phyloP scores from a whole-genome alignment of 1,140 invertebrate species.

The Zaprionus lachaisei region DNA sequence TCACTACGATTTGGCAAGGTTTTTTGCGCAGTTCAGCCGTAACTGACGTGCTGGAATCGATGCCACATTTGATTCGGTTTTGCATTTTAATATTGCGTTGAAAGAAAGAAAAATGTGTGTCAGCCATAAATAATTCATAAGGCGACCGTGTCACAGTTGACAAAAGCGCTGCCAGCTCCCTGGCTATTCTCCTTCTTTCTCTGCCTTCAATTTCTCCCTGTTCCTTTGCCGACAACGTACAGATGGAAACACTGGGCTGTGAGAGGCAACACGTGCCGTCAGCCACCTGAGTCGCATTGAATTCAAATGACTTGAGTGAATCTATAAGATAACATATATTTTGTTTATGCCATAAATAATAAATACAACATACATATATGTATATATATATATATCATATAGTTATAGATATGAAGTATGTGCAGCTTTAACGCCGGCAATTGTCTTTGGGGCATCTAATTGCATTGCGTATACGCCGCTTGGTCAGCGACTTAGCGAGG shows the following conservation, averaged over 20 bases:
- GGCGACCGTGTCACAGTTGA: constrained; percentile 20
- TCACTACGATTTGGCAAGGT: not conserved
- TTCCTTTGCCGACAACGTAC: not conserved
- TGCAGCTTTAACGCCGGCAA: not conserved
- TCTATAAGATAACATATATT: not conserved
- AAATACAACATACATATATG: not conserved
- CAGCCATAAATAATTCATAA: constrained; percentile 63
- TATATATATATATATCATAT: not conserved
- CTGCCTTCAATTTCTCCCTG: not conserved
- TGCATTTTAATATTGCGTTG: constrained; percentile 47
- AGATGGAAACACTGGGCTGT: constrained; percentile 6
- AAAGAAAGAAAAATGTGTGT: constrained; percentile 32
- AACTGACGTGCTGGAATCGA: constrained; percentile 19
- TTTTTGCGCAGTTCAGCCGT: not conserved
- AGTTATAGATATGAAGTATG: not conserved
- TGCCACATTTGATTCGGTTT: constrained; percentile 23
- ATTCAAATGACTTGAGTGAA: not conserved
- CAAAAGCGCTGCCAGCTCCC: constrained; percentile 12
- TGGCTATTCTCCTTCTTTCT: not conserved
- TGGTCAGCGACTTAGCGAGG: constrained; percentile 3
- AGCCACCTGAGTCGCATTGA: not conserved
- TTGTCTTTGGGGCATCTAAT: constrained; percentile 21
- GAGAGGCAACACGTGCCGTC: not conserved
- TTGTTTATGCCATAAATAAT: not conserved
- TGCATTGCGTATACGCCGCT: constrained; percentile 21